A percentile compares a stretch with the other conserved stretches of the same genome.
Evolutionary conservation across 1,140 invertebrate species (phyloP).

Genomic region (Plutomurus gul): DNA sequence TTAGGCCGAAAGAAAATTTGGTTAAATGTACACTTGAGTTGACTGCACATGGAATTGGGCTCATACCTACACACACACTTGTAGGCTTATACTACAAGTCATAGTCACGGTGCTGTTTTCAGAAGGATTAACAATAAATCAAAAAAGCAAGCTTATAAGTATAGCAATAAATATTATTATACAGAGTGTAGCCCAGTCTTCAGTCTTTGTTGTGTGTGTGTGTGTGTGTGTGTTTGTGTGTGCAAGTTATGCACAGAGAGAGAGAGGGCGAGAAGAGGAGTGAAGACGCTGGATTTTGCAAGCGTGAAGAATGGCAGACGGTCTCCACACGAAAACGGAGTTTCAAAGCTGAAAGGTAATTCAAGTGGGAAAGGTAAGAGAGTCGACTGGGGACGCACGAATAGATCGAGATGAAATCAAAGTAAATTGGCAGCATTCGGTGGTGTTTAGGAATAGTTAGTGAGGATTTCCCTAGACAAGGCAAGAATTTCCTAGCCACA

Average conservation of each 20-base stretch:
- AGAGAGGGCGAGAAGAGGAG: neutral
- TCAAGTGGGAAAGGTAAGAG: neutral
- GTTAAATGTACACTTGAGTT: neutral
- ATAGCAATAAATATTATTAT: neutral
- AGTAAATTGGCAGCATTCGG: conserved; percentile 7
- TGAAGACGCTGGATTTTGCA: neutral
- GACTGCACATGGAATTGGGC: too few relatives aligned
- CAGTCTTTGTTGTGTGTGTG: too few relatives aligned
- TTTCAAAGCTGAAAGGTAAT: neutral
- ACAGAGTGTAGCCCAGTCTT: too few relatives aligned
- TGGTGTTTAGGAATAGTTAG: conserved; percentile 16
- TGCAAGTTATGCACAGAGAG: too few relatives aligned
- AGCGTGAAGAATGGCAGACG: neutral
- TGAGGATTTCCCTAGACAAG: conserved; percentile 12
- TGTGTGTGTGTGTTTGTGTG: too few relatives aligned
- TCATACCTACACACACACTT: too few relatives aligned
- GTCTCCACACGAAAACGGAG: neutral
- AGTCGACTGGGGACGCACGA: conserved; percentile 8
- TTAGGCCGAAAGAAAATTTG: neutral
- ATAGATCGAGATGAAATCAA: conserved; percentile 29
- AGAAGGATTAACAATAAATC: neutral
- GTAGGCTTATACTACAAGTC: neutral
- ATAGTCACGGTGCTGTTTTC: neutral
- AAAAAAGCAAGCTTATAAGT: too few relatives aligned
- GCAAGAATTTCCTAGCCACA: neutral